Evolutionary conservation across 1,140 invertebrate genomes (phyloP), one percentile per base, ranked within the genome.

Genomic region (Potamilus streckersoni): DNA sequence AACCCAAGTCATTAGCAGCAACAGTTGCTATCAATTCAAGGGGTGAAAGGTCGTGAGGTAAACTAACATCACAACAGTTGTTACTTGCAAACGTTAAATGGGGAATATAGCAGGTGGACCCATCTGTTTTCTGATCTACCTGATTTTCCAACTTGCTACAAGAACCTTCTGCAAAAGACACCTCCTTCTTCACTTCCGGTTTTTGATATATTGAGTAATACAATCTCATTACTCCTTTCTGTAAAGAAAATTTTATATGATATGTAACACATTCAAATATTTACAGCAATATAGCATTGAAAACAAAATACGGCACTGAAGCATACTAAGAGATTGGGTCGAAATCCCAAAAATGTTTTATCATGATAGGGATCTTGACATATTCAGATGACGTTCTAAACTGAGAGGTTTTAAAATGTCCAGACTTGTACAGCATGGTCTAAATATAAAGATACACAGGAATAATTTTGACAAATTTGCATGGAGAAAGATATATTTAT

Each of bases 21-120:
- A 77, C 75, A 11, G 69, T 72, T 68, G 75, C 75, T 72, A 77
- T 77, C 1, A 77, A 49, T 71, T 77, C 75, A 31, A 77, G 64
- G 38, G 75, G 75, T 63, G 75, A 77, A n/a, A 77, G 65, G 58
- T 77, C 70, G 61, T 77, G 75, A 11, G 69, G 63, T 56, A 77
- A 59, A 60, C 73, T 73, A 20, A 65, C 68, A 60, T 72, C 65
- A 16, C 68, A 64, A 69, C 63, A 61, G 49, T 71, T 63, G 66
- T 69, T 77, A n/a, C 70, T 66, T 4, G 73, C 59, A 38, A 73
- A 77, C 38, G 75, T 61, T 14, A 65, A 70, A 72, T 77, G 56
- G 31, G 60, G 49, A 77, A 77, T 60, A 77, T 61, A 16, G 57
- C 64, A 31, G 75, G 73, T 14, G 75, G 75, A 19, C 70, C 64